Evolutionary conservation across 2,113 vertebrate species (phyloP), one percentile per base, ranked within the genome.

Genomic region (Percopsis transmontana): DNA sequence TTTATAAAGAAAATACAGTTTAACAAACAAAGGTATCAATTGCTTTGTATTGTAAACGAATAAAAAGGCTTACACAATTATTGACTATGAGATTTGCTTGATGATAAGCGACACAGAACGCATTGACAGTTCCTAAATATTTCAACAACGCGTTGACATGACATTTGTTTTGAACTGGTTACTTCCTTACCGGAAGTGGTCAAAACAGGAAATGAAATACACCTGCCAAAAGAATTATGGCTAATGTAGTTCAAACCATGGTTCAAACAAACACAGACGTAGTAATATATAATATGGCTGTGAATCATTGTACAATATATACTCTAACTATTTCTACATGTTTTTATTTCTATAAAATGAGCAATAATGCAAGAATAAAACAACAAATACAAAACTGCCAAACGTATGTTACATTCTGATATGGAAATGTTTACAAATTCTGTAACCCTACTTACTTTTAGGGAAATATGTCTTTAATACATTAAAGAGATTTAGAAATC

Each of bases 121-220:
- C 72, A 73, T 77, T 83, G 40, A 79, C 27, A 76, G 52, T 42
- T 44, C 16, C 38, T 9, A 40, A 66, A 63, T 23, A 21, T 56
- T 39, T 65, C 13, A 33, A 16, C 3, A 15, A 50, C 5, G 27
- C 27, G 27, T 6, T 33, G 3, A 61, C 64, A 74, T 70, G 70
- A 20, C 66, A 47, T 82, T 79, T 83, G 74, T 83, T 85, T 84
- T 79, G 73, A 45, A 78, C 74, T 10, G 60, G 73, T 58, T 52
- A 85, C 80, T 89, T 90, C 82, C 82, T 65, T 0, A 59, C 67
- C 57, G 81, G 90, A 90, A 88, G 59, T 67, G 27, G 51, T 1
- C 19, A 0, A 64, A 39, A 2, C 21, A 57, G 50, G 76, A 85
- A 82, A 1, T 10, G 3, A n/a, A n/a, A 75, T 84, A 82, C 2